A percentile compares a stretch with the other conserved stretches of the same genome.
phyloP scores from a whole-genome alignment of 1,140 invertebrate species.

The Drosophila arawakana region DNA sequence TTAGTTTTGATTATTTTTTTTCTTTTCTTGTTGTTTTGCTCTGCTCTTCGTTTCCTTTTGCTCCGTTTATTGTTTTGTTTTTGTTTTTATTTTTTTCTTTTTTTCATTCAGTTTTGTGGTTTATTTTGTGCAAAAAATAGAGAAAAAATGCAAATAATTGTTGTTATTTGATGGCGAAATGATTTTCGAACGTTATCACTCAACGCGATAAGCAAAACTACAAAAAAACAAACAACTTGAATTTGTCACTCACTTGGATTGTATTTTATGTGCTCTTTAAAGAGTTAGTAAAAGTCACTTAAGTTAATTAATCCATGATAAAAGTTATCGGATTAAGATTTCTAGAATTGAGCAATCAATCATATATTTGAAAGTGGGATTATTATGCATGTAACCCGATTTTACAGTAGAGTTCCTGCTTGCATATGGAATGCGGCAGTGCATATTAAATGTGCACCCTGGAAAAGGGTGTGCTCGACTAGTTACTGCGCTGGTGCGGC shows the following conservation, averaged over 20 bases:
- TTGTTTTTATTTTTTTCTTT: conserved; percentile 1
- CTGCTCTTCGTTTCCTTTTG: conserved; percentile 14
- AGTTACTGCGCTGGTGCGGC: background rate
- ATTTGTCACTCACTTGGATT: background rate
- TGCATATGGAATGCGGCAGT: conserved; percentile 23
- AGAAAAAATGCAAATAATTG: conserved; percentile 45
- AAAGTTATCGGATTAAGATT: conserved; percentile 14
- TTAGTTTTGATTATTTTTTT: conserved; percentile 3
- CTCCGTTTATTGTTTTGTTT: conserved; percentile 22
- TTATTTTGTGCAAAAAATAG: conserved; percentile 40
- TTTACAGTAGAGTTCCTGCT: conserved; percentile 41
- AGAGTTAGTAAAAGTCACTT: background rate
- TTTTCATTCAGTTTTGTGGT: conserved; percentile 15
- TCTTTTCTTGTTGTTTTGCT: conserved; percentile 13
- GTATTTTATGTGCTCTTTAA: background rate
- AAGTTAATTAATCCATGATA: too few species aligned
- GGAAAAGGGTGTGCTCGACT: background rate
- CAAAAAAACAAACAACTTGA: conserved; percentile 9
- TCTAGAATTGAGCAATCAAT: conserved; percentile 36
- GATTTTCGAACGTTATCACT: conserved; percentile 29
- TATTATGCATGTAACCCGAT: conserved; percentile 3
- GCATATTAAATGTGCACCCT: conserved; percentile 25
- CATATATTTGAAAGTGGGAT: conserved; percentile 29
- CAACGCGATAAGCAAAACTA: conserved; percentile 32
- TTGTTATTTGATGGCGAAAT: conserved; percentile 17